Evolutionary conservation across 2,888 invertebrate genomes (phyloP).

Genomic region (Polia nebulosa): DNA sequence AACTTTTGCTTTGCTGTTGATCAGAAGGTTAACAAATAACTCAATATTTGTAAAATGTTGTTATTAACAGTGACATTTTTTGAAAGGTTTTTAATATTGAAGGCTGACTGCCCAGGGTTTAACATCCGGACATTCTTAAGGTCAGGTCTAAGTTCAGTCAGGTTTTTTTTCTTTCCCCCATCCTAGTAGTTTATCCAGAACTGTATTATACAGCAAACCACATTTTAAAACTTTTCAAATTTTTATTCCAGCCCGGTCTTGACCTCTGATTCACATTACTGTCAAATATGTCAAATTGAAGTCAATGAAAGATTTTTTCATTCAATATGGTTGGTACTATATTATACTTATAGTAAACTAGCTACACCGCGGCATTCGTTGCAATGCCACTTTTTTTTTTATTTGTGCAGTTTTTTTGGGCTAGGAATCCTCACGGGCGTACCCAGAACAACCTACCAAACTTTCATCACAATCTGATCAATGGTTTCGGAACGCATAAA

Average conservation of each 20-base stretch:
- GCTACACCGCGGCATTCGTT: too few relatives aligned
- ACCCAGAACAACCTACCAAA: too few relatives aligned
- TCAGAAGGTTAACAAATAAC: too few relatives aligned
- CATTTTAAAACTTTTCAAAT: slow-evolving; percentile 1
- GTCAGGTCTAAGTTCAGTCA: background rate
- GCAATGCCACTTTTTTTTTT: too few relatives aligned
- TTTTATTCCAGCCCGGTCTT: slow-evolving; percentile 85
- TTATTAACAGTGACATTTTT: background rate
- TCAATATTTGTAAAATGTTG: background rate
- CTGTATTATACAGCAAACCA: background rate
- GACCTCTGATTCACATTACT: slow-evolving; percentile 95
- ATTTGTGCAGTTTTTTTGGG: too few relatives aligned
- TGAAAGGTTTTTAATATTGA: background rate
- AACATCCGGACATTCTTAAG: background rate
- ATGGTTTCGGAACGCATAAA: too few relatives aligned
- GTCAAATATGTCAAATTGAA: slow-evolving; percentile 95
- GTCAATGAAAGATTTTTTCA: slow-evolving; percentile 95
- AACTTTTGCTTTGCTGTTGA: too few relatives aligned
- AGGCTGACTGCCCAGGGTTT: background rate
- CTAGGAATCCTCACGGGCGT: too few relatives aligned
- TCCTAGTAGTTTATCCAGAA: background rate
- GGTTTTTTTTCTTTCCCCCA: background rate
- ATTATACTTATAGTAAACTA: background rate
- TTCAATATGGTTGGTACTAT: slow-evolving; percentile 93
- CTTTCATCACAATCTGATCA: too few relatives aligned